Evolutionary conservation across 1,140 invertebrate genomes (phyloP), one percentile per base, ranked within the genome.

Genomic region (Drosophila nannoptera): DNA sequence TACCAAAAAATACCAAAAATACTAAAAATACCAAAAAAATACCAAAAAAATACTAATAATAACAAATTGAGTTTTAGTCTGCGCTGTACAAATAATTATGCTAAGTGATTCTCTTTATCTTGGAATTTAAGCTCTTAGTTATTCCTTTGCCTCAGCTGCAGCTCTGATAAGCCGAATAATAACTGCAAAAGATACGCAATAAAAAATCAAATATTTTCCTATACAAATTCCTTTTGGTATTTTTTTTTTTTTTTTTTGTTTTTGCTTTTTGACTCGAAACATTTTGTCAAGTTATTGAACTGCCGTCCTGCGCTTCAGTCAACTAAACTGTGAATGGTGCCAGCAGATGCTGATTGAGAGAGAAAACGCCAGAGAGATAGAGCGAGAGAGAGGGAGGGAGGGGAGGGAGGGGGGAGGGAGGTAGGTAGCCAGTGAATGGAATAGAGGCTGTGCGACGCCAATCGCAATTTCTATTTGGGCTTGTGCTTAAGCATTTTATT

Each of bases 401-500:
- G 0, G 42, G 7, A 49, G 35, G 8, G 35, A 35, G 35, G 4
- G 43, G 4, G 4, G 43, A 55, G 6, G 36, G 7, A 53, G 36
- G 33, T 2, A 43, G 2, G 33, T 0, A 35, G 9, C n/a, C 12
- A 2, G 42, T 9, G 42, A 29, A 16, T 8, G 14, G 4, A 16
- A 46, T 14, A 46, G 45, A 46, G 43, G 5, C 1, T 22, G 16
- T 53, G 22, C 16, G 5, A 40, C 50, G 7, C 16, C 53, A 49
- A 59, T 70, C 66, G 68, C 63, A 65, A 65, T 59, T 67, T 46
- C 45, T 73, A 58, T 67, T 71, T 67, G 59, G 45, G 62, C 73
- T 54, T 55, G 63, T 64, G 73, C 58, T 75, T 67, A 71, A 67
- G 69, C 32, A 49, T 71, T 74, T 62, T 68, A 75, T 77, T 77